Evolutionary conservation across 2,888 invertebrate genomes (phyloP).

Genomic region (Drosophila cognata): DNA sequence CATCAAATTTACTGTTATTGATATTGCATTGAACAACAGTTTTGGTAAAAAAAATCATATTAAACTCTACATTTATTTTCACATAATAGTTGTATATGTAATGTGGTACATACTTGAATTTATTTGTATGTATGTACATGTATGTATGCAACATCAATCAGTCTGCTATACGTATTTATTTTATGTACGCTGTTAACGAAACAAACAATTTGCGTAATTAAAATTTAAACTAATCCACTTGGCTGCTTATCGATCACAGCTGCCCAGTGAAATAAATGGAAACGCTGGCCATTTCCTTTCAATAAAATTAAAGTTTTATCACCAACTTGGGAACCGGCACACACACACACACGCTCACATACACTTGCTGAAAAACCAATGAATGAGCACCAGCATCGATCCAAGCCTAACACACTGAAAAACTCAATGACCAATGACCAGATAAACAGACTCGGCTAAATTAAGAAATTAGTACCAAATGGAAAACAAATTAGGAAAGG

Average conservation of each 20-base stretch:
- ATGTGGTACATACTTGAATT: not conserved
- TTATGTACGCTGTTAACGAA: constrained; percentile 3
- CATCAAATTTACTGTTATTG: not conserved
- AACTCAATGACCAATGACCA: constrained; percentile 55
- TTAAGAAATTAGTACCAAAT: constrained; percentile 81
- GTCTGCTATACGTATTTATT: not conserved
- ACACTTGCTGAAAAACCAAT: constrained; percentile 24
- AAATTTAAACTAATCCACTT: constrained; percentile 65
- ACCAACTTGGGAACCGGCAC: constrained; percentile 61
- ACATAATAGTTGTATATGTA: not conserved
- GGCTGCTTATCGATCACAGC: constrained; percentile 37
- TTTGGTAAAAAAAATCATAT: not conserved
- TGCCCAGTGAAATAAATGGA: constrained; percentile 39
- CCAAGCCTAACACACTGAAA: constrained; percentile 50
- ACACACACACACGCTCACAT: constrained; percentile 10
- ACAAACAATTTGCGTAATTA: constrained; percentile 51
- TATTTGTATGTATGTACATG: not conserved
- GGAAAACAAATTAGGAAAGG: constrained; percentile 81
- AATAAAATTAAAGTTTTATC: constrained; percentile 77
- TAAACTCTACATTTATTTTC: not conserved
- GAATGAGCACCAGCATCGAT: constrained; percentile 66
- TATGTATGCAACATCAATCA: not conserved
- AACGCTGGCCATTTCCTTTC: constrained; percentile 59
- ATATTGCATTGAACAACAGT: not conserved
- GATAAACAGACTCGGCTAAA: constrained; percentile 54